These are phyloP conservation scores for Limnodromus scolopaceus DNA, from an alignment of 2,797 vertebrate genomes.

Conservation along the genomic window DNA sequence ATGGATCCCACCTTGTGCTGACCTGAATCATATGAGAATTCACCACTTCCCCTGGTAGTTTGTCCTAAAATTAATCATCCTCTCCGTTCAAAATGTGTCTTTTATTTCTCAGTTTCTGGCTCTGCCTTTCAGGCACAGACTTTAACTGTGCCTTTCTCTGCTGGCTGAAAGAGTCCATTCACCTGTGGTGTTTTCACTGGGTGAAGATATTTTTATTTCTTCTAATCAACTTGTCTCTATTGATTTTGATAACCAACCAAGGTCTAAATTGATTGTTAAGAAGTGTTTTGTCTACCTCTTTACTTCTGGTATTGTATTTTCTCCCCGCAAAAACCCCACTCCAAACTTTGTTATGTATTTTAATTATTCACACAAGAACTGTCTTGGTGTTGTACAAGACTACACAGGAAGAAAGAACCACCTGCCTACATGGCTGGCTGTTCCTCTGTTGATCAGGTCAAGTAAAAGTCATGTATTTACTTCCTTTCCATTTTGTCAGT, in stretches of 20 bases:
- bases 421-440: neutral
- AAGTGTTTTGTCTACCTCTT: neutral
- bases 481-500: neutral
- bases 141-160: conserved; percentile 11
- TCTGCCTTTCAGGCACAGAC: neutral
- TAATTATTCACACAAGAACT: neutral
- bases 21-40: neutral
- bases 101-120: conserved; percentile 18
- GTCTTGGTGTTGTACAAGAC: neutral
- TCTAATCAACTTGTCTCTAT: neutral
- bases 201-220: neutral
- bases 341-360: neutral
- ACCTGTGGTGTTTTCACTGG: neutral
- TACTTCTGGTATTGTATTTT: neutral
- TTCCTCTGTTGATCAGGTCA: neutral
- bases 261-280: neutral
- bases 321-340: fast-evolving
- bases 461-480: neutral
- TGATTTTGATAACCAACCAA: neutral
- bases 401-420: neutral
- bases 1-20: conserved; percentile 7
- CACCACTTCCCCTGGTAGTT: conserved; percentile 21
- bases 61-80: conserved; percentile 46
- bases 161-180: conserved; percentile 42
- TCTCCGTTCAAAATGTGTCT: neutral